Base-by-base conservation (phyloP, 2,888 invertebrate genomes). In the Ochlodes sylvanus region DNA sequence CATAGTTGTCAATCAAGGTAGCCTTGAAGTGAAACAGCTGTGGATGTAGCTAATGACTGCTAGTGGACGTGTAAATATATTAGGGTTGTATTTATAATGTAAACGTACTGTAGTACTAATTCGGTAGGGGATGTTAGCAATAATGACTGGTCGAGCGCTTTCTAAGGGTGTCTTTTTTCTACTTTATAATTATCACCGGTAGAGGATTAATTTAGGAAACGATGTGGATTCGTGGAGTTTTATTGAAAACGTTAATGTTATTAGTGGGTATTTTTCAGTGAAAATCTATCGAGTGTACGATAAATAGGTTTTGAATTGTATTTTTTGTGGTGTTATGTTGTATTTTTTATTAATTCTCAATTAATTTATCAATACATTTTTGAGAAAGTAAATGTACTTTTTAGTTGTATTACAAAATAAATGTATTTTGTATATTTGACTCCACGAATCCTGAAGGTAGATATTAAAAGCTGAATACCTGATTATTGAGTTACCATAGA, bases 71-170 rank as follows among this genome's bases (percentile, higher is more conserved):
- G 91, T 92, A 92, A 87, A 92, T 92, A 66, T 66, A 54, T 60
- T 91, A 92, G 91, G 75, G 76, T 78, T 85, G 81, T 92, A 90
- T 91, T 89, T 90, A 90, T 89, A 78, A 77, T 74, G 71, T 71
- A 79, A 81, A 47, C 19, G 85, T 83, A 82, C 82, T 72, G 70
- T 76, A 75, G 81, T 86, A 85, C 81, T 83, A 77, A 69, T 88
- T 88, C 84, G 88, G 88, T 70, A 79, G 86, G 90, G 89, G 84
- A 86, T 90, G 90, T 90, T 91, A 92, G 90, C 89, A 89, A 86
- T 88, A 82, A 88, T 90, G 87, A 89, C 85, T 88, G 86, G 90
- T 90, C 90, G 82, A 87, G 81, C 86, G 87, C 88, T 88, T 88
- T 86, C 70, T 64, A 72, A 72, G 72, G 77, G 77, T 75, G 72